Percentiles rank a stretch among this genome's conserved stretches.
These are phyloP conservation scores for Micropoecilia bifurca DNA, from an alignment of 2,797 vertebrate genomes.

Conservation along the genomic window DNA sequence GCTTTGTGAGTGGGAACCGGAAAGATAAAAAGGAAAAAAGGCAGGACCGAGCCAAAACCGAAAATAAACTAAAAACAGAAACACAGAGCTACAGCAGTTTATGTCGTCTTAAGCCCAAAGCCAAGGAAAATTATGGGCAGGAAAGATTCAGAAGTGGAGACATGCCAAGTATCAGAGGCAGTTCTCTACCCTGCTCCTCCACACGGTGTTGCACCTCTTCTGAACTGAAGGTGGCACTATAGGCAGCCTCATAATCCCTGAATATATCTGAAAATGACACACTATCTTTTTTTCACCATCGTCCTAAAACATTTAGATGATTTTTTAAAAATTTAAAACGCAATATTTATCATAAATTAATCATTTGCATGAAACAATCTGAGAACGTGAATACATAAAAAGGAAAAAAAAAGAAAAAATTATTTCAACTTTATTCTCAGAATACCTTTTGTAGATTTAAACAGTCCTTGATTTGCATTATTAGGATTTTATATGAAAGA, in stretches of 20 bases:
- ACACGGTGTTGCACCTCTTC: constrained; percentile 63
- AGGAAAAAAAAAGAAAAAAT: not conserved
- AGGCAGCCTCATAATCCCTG: constrained; percentile 77
- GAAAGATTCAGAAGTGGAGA: constrained; percentile 34
- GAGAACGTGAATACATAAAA: not conserved
- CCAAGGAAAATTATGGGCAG: constrained; percentile 19
- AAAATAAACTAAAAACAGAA: constrained; percentile 4
- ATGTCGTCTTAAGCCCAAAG: constrained; percentile 9
- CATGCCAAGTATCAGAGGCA: constrained; percentile 72
- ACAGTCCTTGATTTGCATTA: not conserved
- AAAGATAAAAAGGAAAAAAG: not conserved
- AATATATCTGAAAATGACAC: constrained; percentile 74
- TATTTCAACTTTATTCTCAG: not conserved
- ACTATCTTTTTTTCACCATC: constrained; percentile 33
- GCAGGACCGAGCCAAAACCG: not conserved
- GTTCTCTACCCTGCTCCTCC: constrained; percentile 75
- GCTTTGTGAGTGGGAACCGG: constrained; percentile 32
- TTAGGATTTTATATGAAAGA: not conserved
- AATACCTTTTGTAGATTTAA: not conserved
- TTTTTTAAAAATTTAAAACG: not conserved
- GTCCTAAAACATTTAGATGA: constrained; percentile 15
- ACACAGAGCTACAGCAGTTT: not conserved
- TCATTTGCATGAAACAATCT: not conserved
- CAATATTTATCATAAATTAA: not conserved
- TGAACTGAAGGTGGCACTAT: constrained; percentile 67